Evolutionary conservation across 2,888 invertebrate genomes (phyloP).

Genomic region (Perizoma affinitatum): DNA sequence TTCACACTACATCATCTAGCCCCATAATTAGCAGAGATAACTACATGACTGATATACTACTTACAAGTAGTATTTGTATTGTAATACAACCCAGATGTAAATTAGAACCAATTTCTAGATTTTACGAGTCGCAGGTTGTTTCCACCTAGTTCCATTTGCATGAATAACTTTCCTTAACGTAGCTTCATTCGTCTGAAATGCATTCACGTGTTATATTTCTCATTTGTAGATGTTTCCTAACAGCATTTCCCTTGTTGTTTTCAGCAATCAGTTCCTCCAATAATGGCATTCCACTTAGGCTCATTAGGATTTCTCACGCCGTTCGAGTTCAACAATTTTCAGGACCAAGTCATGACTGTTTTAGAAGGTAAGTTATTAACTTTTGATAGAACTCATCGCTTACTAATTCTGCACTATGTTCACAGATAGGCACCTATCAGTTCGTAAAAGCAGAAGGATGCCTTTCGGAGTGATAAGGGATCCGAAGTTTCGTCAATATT

Average conservation of each 20-base stretch:
- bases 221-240: slow-evolving; percentile 5
- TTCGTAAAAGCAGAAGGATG: not conserved
- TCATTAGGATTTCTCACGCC: slow-evolving; percentile 98
- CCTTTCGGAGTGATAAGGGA: not conserved
- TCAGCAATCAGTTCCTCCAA: slow-evolving; percentile 98
- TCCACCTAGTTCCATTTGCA: not conserved
- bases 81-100: too few relatives aligned
- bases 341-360: slow-evolving; percentile 96
- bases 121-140: too few relatives aligned
- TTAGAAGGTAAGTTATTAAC: slow-evolving; percentile 88
- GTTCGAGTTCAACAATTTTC: slow-evolving; percentile 97
- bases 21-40: too few relatives aligned
- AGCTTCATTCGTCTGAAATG: not conserved
- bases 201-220: slow-evolving; percentile 7
- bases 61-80: too few relatives aligned
- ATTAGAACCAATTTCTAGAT: too few relatives aligned
- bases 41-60: too few relatives aligned
- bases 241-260: slow-evolving; percentile 40
- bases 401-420: not conserved
- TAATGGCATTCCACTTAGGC: slow-evolving; percentile 99
- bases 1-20: too few relatives aligned
- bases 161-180: not conserved
- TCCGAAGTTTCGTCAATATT: not conserved
- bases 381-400: too few relatives aligned
- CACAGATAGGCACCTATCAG: not conserved